A percentile compares a stretch with the other conserved stretches of the same genome.
Evolutionary conservation across 1,140 invertebrate genomes (phyloP).

Genomic region (Heliconius hewitsoni): DNA sequence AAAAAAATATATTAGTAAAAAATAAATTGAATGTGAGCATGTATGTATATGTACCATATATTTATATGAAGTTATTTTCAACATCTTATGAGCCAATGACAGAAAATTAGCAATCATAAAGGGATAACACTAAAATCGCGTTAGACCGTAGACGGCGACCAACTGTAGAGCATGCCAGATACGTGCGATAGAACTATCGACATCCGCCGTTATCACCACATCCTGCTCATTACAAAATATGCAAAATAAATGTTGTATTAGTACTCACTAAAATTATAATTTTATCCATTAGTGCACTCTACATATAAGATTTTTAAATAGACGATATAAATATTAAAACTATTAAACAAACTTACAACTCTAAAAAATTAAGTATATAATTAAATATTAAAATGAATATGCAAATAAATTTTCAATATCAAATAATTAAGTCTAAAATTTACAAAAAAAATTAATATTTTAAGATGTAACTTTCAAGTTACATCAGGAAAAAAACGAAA

Average conservation of each 20-base stretch:
- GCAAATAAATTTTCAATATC: too few species aligned
- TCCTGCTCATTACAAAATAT: slow-evolving; percentile 38
- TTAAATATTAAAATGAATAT: too few species aligned
- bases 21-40: background rate
- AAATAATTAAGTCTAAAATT: too few species aligned
- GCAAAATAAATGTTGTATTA: slow-evolving; percentile 33
- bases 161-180: slow-evolving; percentile 25
- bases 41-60: background rate
- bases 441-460: too few species aligned
- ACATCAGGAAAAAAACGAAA: too few species aligned
- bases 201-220: slow-evolving; percentile 39
- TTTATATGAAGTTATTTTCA: background rate
- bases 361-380: background rate
- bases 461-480: too few species aligned
- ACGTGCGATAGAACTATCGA: slow-evolving; percentile 34
- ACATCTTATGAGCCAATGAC: background rate
- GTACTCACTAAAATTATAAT: slow-evolving; percentile 3
- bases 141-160: slow-evolving; percentile 8
- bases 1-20: background rate
- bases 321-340: background rate
- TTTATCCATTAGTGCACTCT: background rate
- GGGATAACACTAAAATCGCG: slow-evolving; percentile 11
- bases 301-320: background rate
- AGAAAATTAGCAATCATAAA: background rate
- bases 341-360: background rate